Percentiles rank a stretch among this genome's conserved stretches.
phyloP scores from a whole-genome alignment of 2,888 invertebrate genomes.

The Candidula unifasciata region DNA sequence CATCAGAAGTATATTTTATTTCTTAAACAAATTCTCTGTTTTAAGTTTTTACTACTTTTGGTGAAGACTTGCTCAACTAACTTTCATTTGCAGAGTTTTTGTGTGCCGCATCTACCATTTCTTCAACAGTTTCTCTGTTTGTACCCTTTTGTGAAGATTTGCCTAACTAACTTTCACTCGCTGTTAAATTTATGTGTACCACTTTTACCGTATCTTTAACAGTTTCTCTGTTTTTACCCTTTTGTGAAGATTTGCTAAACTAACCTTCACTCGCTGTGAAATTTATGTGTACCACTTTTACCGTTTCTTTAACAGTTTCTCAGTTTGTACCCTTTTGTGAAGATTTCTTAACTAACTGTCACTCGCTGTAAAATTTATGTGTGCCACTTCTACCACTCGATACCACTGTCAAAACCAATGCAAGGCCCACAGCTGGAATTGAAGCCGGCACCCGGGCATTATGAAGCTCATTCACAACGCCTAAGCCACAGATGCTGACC shows the following conservation, averaged over 20 bases:
- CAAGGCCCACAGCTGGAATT: no score
- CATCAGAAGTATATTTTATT: conserved; percentile 35
- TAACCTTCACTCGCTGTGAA: not conserved
- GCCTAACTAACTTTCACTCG: not conserved
- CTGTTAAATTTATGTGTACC: no score
- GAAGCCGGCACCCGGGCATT: no score
- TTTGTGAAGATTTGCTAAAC: not conserved
- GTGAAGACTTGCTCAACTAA: not conserved
- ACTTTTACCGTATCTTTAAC: no score
- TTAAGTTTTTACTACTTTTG: not conserved
- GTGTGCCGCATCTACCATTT: not conserved
- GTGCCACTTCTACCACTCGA: no score
- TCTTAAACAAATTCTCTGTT: not conserved
- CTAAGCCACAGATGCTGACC: no score
- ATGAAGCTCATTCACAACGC: no score
- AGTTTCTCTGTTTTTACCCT: no score
- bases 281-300: not conserved
- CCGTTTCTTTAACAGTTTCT: not conserved
- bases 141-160: not conserved
- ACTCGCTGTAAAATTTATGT: no score
- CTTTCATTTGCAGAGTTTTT: not conserved
- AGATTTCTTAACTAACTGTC: not conserved
- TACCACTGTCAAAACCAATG: no score
- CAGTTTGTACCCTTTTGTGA: not conserved
- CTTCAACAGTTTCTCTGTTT: not conserved